Evolutionary conservation across 2,113 vertebrate genomes (phyloP), one percentile per base, ranked within the genome.

Genomic region (Fulica atra): DNA sequence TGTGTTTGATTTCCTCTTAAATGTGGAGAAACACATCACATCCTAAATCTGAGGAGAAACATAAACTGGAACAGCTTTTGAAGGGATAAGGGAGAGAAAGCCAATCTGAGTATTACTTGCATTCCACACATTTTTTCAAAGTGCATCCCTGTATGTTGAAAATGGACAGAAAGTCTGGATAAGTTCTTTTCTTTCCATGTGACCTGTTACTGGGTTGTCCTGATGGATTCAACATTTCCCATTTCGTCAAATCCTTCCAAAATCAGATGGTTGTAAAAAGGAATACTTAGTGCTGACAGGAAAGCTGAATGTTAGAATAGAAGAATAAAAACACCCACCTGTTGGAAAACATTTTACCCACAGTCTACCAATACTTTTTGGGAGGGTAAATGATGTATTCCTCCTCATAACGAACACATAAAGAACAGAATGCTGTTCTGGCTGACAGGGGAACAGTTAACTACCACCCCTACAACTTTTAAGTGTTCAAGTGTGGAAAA

Each of bases 1-100:
- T 51, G 60, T 77, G 51, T 94, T 86, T 91, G 46, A 90, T 77
- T 93, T 94, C 50, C 36, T 87, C 76, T 73, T 73, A 72, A 92
- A 77, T 21, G 57, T 0, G 1, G 29, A 94, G 33, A 83, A 90
- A 70, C 66, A 42, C 21, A 60, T 60, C 60, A 86, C 35, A 44
- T 81, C 46, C 64, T 81, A 92, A 77, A 95, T 80, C 36, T 63
- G 29, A 88, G 15, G 8, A 80, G 23, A 92, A 92, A 83, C 1
- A 4, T 48, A 46, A 82, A 84, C 0, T 13, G 33, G 65, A 92
- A 17, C n/a, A 79, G 17, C 46, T 96, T 96, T 90, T 73, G 54
- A 77, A 81, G n/a, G 23, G 23, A 4, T 63, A 66, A 87, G 13
- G 50, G 19, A 86, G 6, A 86, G 65, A 78, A 81, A 68, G 54